Conservation (phyloP, 2,797 vertebrate genomes). For the Stomatorhinus walkeri region DNA sequence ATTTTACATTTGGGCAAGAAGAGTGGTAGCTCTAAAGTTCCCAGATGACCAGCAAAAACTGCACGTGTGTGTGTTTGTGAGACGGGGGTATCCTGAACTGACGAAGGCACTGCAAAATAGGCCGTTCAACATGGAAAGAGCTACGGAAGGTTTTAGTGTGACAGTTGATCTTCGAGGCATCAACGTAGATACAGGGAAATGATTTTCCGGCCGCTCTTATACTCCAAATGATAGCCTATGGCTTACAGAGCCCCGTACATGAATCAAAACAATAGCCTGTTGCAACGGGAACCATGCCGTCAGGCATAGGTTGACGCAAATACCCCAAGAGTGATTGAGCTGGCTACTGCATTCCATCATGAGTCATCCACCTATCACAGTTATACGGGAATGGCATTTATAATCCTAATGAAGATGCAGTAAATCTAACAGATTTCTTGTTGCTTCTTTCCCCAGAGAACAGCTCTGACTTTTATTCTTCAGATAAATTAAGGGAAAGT, state of each 20-base stretch:
- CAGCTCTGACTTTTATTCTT: slow-evolving; percentile 21
- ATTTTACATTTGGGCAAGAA: background rate
- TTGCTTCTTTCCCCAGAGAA: slow-evolving; percentile 19
- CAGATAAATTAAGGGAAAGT: slow-evolving; percentile 22
- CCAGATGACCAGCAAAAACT: background rate
- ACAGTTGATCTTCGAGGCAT: background rate
- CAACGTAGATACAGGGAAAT: background rate
- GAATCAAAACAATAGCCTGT: slow-evolving; percentile 24
- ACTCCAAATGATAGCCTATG: slow-evolving; percentile 27
- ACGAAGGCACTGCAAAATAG: background rate
- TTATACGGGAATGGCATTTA: slow-evolving; percentile 26
- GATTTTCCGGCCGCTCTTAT: background rate
- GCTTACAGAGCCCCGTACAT: slow-evolving; percentile 17
- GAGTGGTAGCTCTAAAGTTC: background rate
- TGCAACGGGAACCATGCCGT: slow-evolving; percentile 15
- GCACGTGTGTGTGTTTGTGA: background rate
- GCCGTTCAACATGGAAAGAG: background rate
- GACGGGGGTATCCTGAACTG: background rate
- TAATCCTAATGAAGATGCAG: slow-evolving; percentile 23
- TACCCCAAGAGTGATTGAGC: slow-evolving; percentile 27
- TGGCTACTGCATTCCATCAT: slow-evolving; percentile 27
- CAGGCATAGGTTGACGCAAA: slow-evolving; percentile 24
- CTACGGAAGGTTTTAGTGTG: slow-evolving; percentile 6
- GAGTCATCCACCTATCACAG: slow-evolving; percentile 35
- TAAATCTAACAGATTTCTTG: slow-evolving; percentile 22